phyloP scores from a whole-genome alignment of 2,888 invertebrate species.

The Cabera pusaria region DNA sequence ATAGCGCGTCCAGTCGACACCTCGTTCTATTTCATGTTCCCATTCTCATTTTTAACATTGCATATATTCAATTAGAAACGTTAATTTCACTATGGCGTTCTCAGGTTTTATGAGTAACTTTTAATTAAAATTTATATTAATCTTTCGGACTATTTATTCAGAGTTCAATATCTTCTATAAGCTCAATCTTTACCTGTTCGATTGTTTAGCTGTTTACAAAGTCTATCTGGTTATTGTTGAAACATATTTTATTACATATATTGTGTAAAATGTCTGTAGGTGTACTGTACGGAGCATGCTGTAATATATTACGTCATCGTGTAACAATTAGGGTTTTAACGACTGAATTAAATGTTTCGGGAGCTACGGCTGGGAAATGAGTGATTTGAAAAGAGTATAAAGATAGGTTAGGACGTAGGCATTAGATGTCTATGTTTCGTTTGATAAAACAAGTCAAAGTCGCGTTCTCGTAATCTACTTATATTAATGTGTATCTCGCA shows the following conservation, averaged over 20 bases:
- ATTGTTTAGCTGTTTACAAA: constrained; percentile 73
- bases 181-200: constrained; percentile 53
- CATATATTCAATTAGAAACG: constrained; percentile 18
- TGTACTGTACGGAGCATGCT: constrained; percentile 50
- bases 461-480: too few relatives aligned
- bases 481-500: too few relatives aligned
- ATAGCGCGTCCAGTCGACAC: constrained; percentile 10
- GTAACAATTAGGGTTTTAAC: constrained; percentile 58
- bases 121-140: constrained; percentile 43
- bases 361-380: constrained; percentile 39
- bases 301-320: constrained; percentile 49
- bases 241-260: constrained; percentile 73
- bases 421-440: constrained; percentile 11
- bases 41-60: constrained; percentile 16
- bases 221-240: constrained; percentile 76
- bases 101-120: constrained; percentile 39
- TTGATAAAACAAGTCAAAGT: not conserved
- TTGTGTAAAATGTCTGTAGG: constrained; percentile 41
- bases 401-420: not conserved
- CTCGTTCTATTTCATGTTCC: constrained; percentile 8
- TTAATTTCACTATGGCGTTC: constrained; percentile 29
- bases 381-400: constrained; percentile 17
- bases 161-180: constrained; percentile 49
- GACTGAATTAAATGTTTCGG: constrained; percentile 67
- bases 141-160: constrained; percentile 44